Percentiles rank a stretch among this genome's conserved stretches.
phyloP scores from a whole-genome alignment of 2,888 invertebrate species.

The Acleris emargana region DNA sequence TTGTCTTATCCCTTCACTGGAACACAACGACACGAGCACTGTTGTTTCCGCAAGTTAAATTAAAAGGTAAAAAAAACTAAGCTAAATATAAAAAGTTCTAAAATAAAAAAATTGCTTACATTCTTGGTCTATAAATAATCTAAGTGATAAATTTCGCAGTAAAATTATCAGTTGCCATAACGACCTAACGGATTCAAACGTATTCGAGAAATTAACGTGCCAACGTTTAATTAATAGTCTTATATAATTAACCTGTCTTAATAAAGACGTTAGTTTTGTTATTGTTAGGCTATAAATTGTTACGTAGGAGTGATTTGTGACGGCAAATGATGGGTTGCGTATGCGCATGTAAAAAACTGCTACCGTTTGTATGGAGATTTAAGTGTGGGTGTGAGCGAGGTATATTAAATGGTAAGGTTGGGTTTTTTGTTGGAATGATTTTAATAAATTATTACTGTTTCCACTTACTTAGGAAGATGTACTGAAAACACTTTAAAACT shows the following conservation, averaged over 20 bases:
- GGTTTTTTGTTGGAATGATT: too few species aligned
- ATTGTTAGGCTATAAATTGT: constrained; percentile 46
- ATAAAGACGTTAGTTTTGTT: constrained; percentile 43
- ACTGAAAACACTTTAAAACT: too few species aligned
- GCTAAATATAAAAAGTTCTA: not conserved
- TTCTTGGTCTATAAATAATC: not conserved
- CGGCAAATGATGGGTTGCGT: constrained; percentile 43
- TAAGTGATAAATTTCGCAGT: constrained; percentile 23
- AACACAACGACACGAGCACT: too few species aligned
- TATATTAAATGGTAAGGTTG: not conserved
- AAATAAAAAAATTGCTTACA: not conserved
- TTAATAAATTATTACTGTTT: too few species aligned
- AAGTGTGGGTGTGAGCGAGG: constrained; percentile 12
- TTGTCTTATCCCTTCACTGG: too few species aligned
- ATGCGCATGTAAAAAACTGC: constrained; percentile 34
- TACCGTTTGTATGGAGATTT: constrained; percentile 35
- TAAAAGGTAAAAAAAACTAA: too few species aligned
- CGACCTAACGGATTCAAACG: constrained; percentile 39
- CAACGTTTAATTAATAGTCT: constrained; percentile 55
- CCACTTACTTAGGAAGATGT: too few species aligned
- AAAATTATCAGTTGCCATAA: constrained; percentile 20
- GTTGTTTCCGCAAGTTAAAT: not conserved
- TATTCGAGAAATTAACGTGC: constrained; percentile 51
- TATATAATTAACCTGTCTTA: constrained; percentile 50
- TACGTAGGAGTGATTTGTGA: constrained; percentile 55